These are phyloP conservation scores for Semnornis frantzii DNA, from an alignment of 2,113 vertebrate genomes.

Conservation along the genomic window DNA sequence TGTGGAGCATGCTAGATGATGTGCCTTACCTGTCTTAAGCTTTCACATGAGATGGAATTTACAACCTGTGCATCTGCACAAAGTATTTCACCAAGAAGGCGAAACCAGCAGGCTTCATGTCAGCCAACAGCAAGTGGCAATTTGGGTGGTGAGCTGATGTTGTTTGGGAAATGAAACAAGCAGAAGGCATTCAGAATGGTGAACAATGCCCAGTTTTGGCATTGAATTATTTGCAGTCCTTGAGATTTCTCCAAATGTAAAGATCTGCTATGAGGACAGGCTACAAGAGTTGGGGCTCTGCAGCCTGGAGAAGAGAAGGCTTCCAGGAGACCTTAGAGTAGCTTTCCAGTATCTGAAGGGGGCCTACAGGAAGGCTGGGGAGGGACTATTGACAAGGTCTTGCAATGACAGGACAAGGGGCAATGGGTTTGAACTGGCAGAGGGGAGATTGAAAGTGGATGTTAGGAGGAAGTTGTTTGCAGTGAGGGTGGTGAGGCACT, in stretches of 20 bases:
- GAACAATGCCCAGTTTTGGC: background rate
- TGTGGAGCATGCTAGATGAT: background rate
- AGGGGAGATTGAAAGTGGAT: no score
- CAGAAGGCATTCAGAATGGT: background rate
- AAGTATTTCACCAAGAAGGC: background rate
- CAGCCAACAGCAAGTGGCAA: background rate
- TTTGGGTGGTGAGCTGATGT: background rate
- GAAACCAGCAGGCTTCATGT: background rate
- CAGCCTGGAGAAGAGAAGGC: no score
- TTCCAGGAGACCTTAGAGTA: no score
- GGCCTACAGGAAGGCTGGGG: no score
- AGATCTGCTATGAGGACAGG: background rate
- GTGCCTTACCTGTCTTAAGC: background rate
- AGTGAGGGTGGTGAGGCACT: no score
- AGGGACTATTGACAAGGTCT: no score
- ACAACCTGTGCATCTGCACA: background rate
- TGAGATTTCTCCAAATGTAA: background rate
- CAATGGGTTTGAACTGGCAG: no score
- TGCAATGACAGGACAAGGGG: no score
- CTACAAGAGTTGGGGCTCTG: no score
- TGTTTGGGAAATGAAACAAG: background rate
- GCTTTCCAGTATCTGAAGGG: no score
- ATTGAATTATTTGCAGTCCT: background rate
- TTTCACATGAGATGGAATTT: background rate
- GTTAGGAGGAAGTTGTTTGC: no score